phyloP scores from a whole-genome alignment of 2,797 vertebrate genomes.

The Sebastes hubbsi region DNA sequence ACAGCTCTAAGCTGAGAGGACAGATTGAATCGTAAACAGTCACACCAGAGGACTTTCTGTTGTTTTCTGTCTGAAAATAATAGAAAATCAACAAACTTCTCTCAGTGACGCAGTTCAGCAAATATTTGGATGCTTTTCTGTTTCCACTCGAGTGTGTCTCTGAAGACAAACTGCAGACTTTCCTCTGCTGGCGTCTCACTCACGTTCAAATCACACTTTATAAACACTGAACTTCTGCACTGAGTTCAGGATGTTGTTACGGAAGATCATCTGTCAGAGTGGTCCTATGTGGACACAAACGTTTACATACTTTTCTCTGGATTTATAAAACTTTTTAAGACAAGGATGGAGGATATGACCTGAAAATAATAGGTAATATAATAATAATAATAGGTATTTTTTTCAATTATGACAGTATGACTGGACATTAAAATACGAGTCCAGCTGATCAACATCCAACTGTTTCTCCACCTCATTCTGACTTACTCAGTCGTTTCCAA shows the following conservation, averaged over 20 bases:
- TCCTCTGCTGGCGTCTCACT: neutral
- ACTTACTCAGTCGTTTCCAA: too few relatives aligned
- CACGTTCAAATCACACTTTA: neutral
- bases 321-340: too few relatives aligned
- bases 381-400: too few relatives aligned
- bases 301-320: too few relatives aligned
- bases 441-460: too few relatives aligned
- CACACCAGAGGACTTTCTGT: neutral
- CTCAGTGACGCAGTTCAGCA: constrained; percentile 41
- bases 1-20: neutral
- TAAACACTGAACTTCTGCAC: neutral
- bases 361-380: neutral
- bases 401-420: too few relatives aligned
- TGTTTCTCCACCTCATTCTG: too few relatives aligned
- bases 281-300: too few relatives aligned
- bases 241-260: too few relatives aligned
- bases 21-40: constrained; percentile 15
- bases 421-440: too few relatives aligned
- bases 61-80: constrained; percentile 18
- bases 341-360: neutral
- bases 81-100: constrained; percentile 12
- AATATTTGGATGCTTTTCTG: constrained; percentile 29
- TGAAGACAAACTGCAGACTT: neutral
- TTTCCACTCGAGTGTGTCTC: constrained; percentile 10
- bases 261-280: too few relatives aligned